Evolutionary conservation across 2,888 invertebrate species (phyloP).

Genomic region (Chirona hameri): DNA sequence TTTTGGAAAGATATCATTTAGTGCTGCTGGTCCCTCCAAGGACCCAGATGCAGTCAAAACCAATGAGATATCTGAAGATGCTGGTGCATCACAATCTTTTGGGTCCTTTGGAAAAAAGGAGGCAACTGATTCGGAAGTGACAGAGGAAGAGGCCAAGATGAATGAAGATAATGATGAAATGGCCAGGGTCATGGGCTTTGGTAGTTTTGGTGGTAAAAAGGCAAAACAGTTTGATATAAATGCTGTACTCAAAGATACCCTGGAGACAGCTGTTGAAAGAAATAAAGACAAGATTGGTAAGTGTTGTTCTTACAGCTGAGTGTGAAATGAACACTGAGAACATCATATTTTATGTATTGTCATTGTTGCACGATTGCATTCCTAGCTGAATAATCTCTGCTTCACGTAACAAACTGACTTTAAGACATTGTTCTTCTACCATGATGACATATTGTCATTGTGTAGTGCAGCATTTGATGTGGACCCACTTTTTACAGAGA

Average conservation of each 20-base stretch:
- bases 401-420: not conserved
- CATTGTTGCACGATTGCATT: no score
- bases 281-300: not conserved
- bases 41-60: not conserved
- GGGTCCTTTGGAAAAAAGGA: not conserved
- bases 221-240: constrained; percentile 4
- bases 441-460: not conserved
- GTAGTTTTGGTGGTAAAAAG: constrained; percentile 8
- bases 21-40: not conserved
- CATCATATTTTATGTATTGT: no score
- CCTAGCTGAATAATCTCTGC: no score
- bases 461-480: not conserved
- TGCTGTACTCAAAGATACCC: not conserved
- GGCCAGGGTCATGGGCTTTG: not conserved
- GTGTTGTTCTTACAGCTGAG: not conserved
- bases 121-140: not conserved
- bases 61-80: not conserved
- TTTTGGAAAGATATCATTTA: constrained; percentile 24
- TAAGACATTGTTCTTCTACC: not conserved
- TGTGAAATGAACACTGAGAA: no score
- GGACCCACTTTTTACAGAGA: not conserved
- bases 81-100: not conserved
- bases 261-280: not conserved
- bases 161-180: not conserved
- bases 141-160: not conserved